phyloP scores from a whole-genome alignment of 2,113 vertebrate species.

The Tetraodon nigroviridis region DNA sequence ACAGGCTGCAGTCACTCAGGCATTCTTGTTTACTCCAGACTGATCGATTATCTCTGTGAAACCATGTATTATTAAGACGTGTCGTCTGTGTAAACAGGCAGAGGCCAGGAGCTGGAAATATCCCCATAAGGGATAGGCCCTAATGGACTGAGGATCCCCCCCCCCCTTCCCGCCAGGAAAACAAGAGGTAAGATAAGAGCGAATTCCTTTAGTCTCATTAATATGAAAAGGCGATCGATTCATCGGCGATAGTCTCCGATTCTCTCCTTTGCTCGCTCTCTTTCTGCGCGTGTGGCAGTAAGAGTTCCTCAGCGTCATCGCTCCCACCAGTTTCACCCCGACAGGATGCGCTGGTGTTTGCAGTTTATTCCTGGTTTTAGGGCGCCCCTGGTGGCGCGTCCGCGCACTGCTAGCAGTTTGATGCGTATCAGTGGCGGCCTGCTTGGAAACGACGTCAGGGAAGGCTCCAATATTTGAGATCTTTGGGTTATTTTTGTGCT shows the following conservation, averaged over 20 bases:
- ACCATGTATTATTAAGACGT: conserved; percentile 72
- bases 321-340: conserved; percentile 1
- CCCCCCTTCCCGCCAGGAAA: conserved; percentile 24
- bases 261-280: conserved; percentile 3
- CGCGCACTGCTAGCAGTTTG: conserved; percentile 46
- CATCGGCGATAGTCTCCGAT: conserved; percentile 4
- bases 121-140: conserved; percentile 37
- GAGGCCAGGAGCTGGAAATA: conserved; percentile 42
- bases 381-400: conserved; percentile 68
- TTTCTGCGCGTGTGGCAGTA: conserved; percentile 1
- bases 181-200: conserved; percentile 58
- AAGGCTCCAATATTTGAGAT: conserved; percentile 22
- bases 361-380: conserved; percentile 63
- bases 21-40: conserved; percentile 68
- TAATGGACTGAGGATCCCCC: conserved; percentile 46
- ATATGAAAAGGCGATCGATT: conserved; percentile 61
- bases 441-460: conserved; percentile 8
- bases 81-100: conserved; percentile 57
- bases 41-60: conserved; percentile 63
- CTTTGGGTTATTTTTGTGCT: conserved; percentile 15
- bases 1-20: conserved; percentile 47
- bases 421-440: conserved; percentile 43
- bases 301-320: conserved; percentile 26
- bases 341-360: conserved; percentile 26
- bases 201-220: conserved; percentile 54